Evolutionary conservation across 2,888 invertebrate species (phyloP).

Genomic region (Zaprionus obscuricornis): DNA sequence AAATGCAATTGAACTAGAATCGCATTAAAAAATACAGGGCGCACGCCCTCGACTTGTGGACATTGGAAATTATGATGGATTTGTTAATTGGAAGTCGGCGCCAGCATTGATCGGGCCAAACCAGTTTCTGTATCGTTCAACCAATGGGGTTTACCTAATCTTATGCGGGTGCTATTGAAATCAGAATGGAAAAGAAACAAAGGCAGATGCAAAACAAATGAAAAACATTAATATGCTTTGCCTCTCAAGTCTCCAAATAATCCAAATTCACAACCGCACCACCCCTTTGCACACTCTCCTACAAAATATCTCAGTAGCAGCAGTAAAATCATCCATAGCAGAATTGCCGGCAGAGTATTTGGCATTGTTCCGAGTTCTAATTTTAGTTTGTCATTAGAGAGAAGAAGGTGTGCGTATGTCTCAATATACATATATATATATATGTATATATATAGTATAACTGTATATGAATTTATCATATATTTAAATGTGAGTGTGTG

Average conservation of each 20-base stretch:
- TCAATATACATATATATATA: background rate
- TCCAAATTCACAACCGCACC: constrained; percentile 17
- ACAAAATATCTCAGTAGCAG: constrained; percentile 17
- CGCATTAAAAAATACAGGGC: constrained; percentile 26
- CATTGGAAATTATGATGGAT: constrained; percentile 76
- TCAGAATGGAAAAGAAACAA: too few relatives aligned
- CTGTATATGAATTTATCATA: background rate
- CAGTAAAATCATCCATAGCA: constrained; percentile 24
- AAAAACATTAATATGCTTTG: too few relatives aligned
- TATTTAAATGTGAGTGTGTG: too few relatives aligned
- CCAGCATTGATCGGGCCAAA: constrained; percentile 53
- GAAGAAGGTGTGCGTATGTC: constrained; percentile 45
- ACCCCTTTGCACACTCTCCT: constrained; percentile 45
- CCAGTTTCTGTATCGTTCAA: constrained; percentile 54
- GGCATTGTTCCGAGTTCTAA: constrained; percentile 80
- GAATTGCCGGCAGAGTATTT: constrained; percentile 75
- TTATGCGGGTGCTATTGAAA: too few relatives aligned
- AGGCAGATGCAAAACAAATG: constrained; percentile 3
- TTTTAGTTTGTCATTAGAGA: constrained; percentile 78
- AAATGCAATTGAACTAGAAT: constrained; percentile 28
- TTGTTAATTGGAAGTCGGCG: constrained; percentile 72
- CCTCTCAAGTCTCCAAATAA: constrained; percentile 31
- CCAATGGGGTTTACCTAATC: constrained; percentile 14
- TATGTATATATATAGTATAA: constrained; percentile 14
- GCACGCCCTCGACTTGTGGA: constrained; percentile 47